Base-by-base conservation (phyloP, 1,140 invertebrate species). In the Cardiocondyla obscurior region DNA sequence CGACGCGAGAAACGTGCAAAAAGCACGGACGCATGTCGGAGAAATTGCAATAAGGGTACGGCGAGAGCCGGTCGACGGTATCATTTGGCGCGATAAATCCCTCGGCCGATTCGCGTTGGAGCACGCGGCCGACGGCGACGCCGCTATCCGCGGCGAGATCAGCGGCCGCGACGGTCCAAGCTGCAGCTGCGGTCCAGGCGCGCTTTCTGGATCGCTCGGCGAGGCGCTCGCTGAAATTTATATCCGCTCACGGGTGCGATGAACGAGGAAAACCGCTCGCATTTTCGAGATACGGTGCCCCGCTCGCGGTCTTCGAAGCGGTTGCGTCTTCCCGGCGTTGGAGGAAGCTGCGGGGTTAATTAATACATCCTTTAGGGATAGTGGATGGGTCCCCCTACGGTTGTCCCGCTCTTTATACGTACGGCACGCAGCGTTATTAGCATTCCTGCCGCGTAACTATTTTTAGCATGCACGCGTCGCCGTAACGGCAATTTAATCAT, bases 21-120 rank as follows among this genome's bases (percentile, higher is more conserved):
- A 74, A 64, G 57, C 51, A 62, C n/a, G 57, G 57, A 74, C 65
- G 82, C 77, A 57, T 36, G 77, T 55, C 49, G 67, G 39, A 58
- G 53, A 72, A 81, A 33, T 46, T 73, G 77, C 53, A 81, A 81
- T 58, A 36, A 81, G 77, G 55, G 51, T 58, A 67, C 36, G 22
- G 44, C 55, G 51, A 73, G 49, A 81, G 53, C 67, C 36, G 36
- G 72, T 77, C 57, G 72, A 83, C 81, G 74, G 81, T 83, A 77
- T 83, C 72, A 83, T 83, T 83, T 83, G 72, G 25, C 57, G 58
- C 36, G 64, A 83, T 83, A 83, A 83, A 83, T 83, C 46, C 57
- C 44, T n/a, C 44, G 46, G 14, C 6, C 36, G 81, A 83, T 83
- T 82, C 81, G 67, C 57, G 57, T 64, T 33, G 33, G 81, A 82